Percentiles rank a stretch among this genome's conserved stretches.
phyloP scores from a whole-genome alignment of 2,113 vertebrate genomes.

The Aegotheles bennettii region DNA sequence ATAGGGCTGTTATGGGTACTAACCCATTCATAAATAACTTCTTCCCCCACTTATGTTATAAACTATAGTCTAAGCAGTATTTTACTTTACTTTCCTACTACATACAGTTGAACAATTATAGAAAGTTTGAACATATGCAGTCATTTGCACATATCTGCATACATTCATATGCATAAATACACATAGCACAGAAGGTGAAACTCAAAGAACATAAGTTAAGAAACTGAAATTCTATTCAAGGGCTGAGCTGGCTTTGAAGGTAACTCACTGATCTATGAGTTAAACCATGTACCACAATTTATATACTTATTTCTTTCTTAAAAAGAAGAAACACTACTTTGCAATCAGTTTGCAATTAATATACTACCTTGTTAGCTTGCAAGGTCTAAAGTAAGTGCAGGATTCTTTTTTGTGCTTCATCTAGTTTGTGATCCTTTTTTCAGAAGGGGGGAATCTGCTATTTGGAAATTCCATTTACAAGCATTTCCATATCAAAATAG shows the following conservation, averaged over 20 bases:
- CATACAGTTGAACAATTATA: neutral
- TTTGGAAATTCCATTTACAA: slow-evolving; percentile 30
- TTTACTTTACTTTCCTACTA: neutral
- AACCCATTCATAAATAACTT: neutral
- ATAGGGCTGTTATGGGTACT: neutral
- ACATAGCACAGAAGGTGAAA: neutral
- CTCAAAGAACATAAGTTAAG: neutral
- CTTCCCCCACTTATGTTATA: neutral
- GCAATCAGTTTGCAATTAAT: slow-evolving; percentile 21
- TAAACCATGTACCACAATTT: neutral
- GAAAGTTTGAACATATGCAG: neutral
- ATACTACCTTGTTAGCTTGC: neutral
- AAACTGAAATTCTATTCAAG: slow-evolving; percentile 22
- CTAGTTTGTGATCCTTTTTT: neutral
- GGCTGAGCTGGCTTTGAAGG: neutral
- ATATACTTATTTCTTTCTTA: neutral
- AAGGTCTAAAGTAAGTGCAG: neutral
- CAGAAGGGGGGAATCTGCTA: neutral
- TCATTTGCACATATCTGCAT: neutral
- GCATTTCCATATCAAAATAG: slow-evolving; percentile 58
- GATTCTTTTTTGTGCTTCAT: neutral
- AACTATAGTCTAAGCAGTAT: neutral
- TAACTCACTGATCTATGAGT: neutral
- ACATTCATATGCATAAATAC: neutral
- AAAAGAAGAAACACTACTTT: neutral